Conservation (phyloP, 23 tunicate genomes). For the Phallusia fumigata region DNA sequence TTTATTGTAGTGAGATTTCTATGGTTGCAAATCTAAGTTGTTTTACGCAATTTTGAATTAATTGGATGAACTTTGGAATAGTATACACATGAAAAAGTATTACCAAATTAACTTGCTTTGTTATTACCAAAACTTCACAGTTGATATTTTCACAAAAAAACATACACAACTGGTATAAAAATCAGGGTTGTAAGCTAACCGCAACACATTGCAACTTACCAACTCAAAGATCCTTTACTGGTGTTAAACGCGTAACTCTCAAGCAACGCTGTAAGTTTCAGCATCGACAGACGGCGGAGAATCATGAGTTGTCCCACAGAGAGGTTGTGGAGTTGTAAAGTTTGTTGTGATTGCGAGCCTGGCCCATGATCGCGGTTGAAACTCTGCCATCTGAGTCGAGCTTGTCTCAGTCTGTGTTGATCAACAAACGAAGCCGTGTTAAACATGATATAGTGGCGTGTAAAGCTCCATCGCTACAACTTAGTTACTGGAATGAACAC, state of each 20-base stretch:
- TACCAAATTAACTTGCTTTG: too few species aligned
- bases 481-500: too few species aligned
- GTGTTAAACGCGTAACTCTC: conserved; percentile 69
- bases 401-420: neutral
- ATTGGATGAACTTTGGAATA: too few species aligned
- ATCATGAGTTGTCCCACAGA: conserved; percentile 93
- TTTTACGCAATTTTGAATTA: too few species aligned
- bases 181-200: neutral
- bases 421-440: too few species aligned
- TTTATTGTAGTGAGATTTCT: neutral
- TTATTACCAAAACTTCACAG: too few species aligned
- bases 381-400: conserved; percentile 12
- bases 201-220: conserved; percentile 37
- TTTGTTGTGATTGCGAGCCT: conserved; percentile 17
- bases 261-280: conserved; percentile 85
- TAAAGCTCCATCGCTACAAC: too few species aligned
- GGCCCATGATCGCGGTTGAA: conserved; percentile 31
- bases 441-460: too few species aligned
- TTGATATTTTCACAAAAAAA: too few species aligned
- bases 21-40: too few species aligned
- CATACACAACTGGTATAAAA: too few species aligned
- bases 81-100: too few species aligned
- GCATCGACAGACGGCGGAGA: conserved; percentile 56
- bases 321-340: conserved; percentile 59
- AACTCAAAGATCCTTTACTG: conserved; percentile 61